Percentiles rank a stretch among this genome's conserved stretches.
phyloP scores from a whole-genome alignment of 2,113 vertebrate genomes.

The Rattus norvegicus region DNA sequence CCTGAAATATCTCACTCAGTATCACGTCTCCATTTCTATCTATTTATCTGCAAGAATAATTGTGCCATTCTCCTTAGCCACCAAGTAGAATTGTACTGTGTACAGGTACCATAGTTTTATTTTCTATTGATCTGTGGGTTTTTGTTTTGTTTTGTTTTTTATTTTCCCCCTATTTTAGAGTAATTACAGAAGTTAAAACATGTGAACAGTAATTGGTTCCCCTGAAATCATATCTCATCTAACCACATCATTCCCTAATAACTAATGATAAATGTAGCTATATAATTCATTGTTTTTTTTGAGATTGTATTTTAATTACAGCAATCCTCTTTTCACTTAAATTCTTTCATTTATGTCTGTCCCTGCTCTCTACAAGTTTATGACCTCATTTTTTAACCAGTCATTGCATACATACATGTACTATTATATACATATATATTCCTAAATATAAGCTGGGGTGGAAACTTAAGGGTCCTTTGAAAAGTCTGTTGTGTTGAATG shows the following conservation, averaged over 20 bases:
- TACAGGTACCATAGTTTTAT: neutral
- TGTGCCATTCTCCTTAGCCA: neutral
- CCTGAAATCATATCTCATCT: neutral
- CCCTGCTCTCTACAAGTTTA: neutral
- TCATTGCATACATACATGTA: neutral
- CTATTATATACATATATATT: neutral
- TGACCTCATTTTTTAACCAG: neutral
- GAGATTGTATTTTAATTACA: neutral
- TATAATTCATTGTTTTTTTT: neutral
- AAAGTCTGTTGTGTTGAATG: too few relatives aligned
- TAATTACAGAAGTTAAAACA: neutral
- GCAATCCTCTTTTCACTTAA: neutral
- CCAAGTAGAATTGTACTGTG: neutral
- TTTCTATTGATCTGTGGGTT: neutral
- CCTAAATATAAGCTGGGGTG: too few relatives aligned
- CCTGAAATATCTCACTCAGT: neutral
- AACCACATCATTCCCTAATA: neutral
- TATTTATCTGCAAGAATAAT: neutral
- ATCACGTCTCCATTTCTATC: neutral
- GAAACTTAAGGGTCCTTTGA: too few relatives aligned
- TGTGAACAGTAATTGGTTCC: neutral
- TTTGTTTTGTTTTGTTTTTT: neutral
- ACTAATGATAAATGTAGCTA: neutral
- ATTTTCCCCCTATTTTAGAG: neutral
- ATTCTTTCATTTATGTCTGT: neutral